phyloP scores from a whole-genome alignment of 2,888 invertebrate genomes.

The Epirrhoe alternata region DNA sequence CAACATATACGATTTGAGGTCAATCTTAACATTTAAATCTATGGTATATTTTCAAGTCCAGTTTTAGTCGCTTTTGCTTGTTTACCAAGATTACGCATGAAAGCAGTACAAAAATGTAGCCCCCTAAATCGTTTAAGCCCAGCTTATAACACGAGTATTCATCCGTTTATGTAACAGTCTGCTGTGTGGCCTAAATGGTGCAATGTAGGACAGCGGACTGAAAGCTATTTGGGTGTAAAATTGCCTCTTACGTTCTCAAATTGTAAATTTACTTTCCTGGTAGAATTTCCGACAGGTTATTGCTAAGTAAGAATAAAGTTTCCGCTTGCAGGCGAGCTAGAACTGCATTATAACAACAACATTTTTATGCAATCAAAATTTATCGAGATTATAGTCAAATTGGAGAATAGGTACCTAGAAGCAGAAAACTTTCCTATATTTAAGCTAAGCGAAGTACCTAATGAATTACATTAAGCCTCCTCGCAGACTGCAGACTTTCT shows the following conservation, averaged over 20 bases:
- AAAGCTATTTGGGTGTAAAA: slow-evolving; percentile 24
- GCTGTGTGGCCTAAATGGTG: slow-evolving; percentile 25
- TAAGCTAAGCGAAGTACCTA: too few relatives aligned
- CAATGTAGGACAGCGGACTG: slow-evolving; percentile 26
- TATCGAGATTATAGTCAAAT: too few relatives aligned
- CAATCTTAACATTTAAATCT: too few relatives aligned
- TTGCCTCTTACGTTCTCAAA: slow-evolving; percentile 28
- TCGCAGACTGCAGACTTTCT: too few relatives aligned
- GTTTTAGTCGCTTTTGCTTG: too few relatives aligned
- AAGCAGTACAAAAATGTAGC: not conserved
- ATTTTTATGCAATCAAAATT: too few relatives aligned
- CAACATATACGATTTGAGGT: too few relatives aligned
- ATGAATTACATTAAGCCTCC: too few relatives aligned
- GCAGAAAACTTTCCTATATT: too few relatives aligned
- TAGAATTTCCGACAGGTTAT: slow-evolving; percentile 11
- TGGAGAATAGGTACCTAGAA: too few relatives aligned
- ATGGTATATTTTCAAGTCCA: too few relatives aligned
- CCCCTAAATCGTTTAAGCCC: slow-evolving; percentile 18
- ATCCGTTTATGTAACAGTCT: slow-evolving; percentile 24
- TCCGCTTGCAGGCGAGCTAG: not conserved
- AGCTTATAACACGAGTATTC: slow-evolving; percentile 21
- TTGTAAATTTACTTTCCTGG: slow-evolving; percentile 15
- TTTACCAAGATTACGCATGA: not conserved
- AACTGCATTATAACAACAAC: too few relatives aligned
- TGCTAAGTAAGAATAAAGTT: slow-evolving; percentile 1